phyloP scores from a whole-genome alignment of 2,888 invertebrate genomes.

The Drosophila prostipennis region DNA sequence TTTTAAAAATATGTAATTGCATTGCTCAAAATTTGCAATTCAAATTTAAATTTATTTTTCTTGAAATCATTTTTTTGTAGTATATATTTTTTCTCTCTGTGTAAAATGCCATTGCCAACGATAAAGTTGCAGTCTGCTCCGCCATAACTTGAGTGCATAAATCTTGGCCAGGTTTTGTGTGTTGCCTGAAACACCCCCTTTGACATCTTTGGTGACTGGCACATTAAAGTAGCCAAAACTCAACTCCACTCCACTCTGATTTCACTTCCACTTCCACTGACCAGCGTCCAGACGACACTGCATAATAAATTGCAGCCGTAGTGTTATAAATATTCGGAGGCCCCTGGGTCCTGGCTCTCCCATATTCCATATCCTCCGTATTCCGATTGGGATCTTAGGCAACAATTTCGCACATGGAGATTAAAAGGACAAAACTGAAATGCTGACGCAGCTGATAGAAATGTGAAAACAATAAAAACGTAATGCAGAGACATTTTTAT shows the following conservation, averaged over 20 bases:
- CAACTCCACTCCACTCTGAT: constrained; percentile 24
- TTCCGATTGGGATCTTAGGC: constrained; percentile 75
- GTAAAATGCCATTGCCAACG: constrained; percentile 44
- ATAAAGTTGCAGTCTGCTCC: constrained; percentile 71
- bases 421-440: constrained; percentile 70
- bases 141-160: constrained; percentile 78
- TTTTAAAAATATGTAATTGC: too few relatives aligned
- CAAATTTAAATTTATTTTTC: too few relatives aligned
- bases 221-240: constrained; percentile 45
- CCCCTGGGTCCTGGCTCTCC: constrained; percentile 17
- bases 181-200: constrained; percentile 1
- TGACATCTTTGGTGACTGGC: constrained; percentile 78
- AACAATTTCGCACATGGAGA: constrained; percentile 81
- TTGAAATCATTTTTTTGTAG: too few relatives aligned
- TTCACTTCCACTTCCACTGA: constrained; percentile 23
- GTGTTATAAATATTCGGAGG: constrained; percentile 79
- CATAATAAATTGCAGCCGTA: constrained; percentile 81
- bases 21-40: too few relatives aligned
- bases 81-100: constrained; percentile 10
- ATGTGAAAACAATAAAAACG: constrained; percentile 34
- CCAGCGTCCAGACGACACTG: constrained; percentile 65
- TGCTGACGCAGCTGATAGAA: constrained; percentile 68
- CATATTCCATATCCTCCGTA: background rate
- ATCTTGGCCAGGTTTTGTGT: constrained; percentile 63
- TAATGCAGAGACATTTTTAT: constrained; percentile 18